Evolutionary conservation across 2,888 invertebrate genomes (phyloP).

Genomic region (Alviniconcha strummeri): DNA sequence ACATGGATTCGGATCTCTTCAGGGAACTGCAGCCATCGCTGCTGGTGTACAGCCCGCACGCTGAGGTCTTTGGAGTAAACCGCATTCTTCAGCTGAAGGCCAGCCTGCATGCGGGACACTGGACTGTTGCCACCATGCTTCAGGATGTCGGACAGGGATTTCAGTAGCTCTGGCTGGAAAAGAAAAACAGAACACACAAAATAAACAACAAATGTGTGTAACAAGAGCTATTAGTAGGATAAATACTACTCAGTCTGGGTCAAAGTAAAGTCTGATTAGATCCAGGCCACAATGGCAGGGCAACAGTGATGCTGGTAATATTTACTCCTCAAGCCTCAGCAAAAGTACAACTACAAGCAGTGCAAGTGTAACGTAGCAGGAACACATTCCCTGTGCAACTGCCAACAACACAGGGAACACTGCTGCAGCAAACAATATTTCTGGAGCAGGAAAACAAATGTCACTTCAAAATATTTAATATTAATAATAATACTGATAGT

Average conservation of each 20-base stretch:
- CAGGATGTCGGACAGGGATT: conserved; percentile 93
- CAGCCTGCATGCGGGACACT: conserved; percentile 98
- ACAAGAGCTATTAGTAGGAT: no score
- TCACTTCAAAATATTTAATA: no score
- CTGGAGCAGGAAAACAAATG: no score
- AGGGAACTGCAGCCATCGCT: conserved; percentile 93
- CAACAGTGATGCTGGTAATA: no score
- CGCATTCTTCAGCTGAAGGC: conserved; percentile 97
- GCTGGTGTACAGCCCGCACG: conserved; percentile 88
- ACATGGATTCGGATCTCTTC: conserved; percentile 90
- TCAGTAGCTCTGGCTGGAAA: conserved; percentile 88
- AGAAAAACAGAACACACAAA: neutral
- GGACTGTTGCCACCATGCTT: conserved; percentile 91
- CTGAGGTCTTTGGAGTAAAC: conserved; percentile 94
- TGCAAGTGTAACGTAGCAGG: neutral
- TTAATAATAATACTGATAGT: no score
- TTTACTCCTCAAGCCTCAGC: neutral
- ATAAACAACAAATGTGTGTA: neutral
- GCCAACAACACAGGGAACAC: no score
- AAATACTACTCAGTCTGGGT: neutral
- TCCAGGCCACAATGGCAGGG: no score
- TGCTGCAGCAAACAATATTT: no score
- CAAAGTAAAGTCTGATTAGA: no score
- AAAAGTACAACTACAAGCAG: neutral
- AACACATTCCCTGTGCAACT: no score